phyloP scores from a whole-genome alignment of 1,140 invertebrate genomes.

The Drosophila biarmipes region DNA sequence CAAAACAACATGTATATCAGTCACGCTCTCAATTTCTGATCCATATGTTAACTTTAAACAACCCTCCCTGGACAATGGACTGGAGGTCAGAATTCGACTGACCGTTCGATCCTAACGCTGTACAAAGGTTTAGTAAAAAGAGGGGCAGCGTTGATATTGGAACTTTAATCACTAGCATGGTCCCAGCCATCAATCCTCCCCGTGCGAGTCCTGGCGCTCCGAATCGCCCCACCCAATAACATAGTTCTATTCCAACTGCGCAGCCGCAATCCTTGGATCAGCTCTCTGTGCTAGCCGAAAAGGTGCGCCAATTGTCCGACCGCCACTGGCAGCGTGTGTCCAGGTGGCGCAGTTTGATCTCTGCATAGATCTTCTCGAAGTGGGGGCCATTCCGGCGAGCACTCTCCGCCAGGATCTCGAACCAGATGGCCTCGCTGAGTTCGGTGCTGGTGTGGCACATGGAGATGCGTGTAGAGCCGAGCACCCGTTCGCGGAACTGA shows the following conservation, averaged over 20 bases:
- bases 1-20: conserved; percentile 7
- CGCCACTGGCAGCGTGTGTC: conserved; percentile 50
- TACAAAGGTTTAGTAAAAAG: neutral
- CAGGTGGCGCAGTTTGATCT: conserved; percentile 58
- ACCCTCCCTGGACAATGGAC: neutral
- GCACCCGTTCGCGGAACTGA: conserved; percentile 60
- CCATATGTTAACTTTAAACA: conserved; percentile 6
- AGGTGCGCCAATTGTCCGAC: conserved; percentile 47
- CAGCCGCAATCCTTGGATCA: neutral
- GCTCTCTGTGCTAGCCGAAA: conserved; percentile 7
- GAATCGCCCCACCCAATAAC: neutral
- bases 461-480: conserved; percentile 24
- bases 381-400: conserved; percentile 25
- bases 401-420: conserved; percentile 59
- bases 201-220: neutral
- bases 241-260: neutral
- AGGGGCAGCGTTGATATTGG: neutral
- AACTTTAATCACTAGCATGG: conserved; percentile 5
- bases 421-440: conserved; percentile 60
- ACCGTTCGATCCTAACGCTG: neutral
- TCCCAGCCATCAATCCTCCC: neutral
- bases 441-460: conserved; percentile 54
- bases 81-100: neutral
- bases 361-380: conserved; percentile 63
- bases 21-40: conserved; percentile 1